Percentiles rank a stretch among this genome's conserved stretches.
Conservation (phyloP, 2,888 invertebrate genomes). For the Ischnura elegans region DNA sequence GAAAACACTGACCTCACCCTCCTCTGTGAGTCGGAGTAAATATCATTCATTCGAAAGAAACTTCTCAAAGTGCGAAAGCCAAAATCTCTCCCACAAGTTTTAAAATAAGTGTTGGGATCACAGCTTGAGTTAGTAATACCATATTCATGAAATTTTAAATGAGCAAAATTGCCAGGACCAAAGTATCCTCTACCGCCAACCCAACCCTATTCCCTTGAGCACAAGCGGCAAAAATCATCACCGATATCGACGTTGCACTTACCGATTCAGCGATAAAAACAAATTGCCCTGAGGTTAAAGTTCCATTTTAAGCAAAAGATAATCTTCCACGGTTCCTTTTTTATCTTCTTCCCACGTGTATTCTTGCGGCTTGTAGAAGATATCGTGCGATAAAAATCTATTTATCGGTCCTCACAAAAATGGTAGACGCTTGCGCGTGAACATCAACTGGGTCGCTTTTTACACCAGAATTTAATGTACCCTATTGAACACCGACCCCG, state of each 20-base stretch:
- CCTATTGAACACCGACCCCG: constrained; percentile 4
- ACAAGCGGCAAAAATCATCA: background rate
- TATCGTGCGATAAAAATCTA: constrained; percentile 17
- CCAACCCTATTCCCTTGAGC: background rate
- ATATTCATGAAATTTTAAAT: background rate
- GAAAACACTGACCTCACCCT: too few relatives aligned
- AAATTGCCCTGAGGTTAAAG: background rate
- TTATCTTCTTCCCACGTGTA: background rate
- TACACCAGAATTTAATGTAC: constrained; percentile 8
- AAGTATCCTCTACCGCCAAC: background rate
- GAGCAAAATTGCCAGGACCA: background rate
- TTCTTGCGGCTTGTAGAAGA: constrained; percentile 2
- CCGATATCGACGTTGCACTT: constrained; percentile 9
- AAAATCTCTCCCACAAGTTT: background rate
- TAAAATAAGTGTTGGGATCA: background rate
- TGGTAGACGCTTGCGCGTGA: background rate
- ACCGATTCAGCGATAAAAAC: constrained; percentile 30
- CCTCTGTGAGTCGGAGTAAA: too few relatives aligned
- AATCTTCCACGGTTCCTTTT: background rate
- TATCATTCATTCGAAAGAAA: too few relatives aligned
- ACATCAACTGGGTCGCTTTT: constrained; percentile 21
- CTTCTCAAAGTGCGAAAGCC: background rate
- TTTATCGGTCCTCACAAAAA: constrained; percentile 29
- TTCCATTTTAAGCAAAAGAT: background rate
- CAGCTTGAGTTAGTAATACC: background rate